Evolutionary conservation across 1,140 invertebrate genomes (phyloP).

Genomic region (Lithobius niger): DNA sequence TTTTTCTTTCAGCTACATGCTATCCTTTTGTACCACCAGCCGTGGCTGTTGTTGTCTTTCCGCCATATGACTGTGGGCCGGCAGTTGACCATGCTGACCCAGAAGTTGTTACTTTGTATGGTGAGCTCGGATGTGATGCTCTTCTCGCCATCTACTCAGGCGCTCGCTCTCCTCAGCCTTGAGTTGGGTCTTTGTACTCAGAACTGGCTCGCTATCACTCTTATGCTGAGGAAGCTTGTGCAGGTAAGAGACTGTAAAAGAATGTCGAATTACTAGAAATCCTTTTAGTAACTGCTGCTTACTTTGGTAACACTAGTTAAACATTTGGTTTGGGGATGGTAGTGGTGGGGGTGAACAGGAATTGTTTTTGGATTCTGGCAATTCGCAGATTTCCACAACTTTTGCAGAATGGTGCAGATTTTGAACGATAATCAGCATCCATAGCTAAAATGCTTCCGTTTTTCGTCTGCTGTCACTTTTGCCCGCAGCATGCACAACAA

Average conservation of each 20-base stretch:
- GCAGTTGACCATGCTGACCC: constrained; percentile 24
- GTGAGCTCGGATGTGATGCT: constrained; percentile 20
- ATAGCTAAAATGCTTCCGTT: too few species aligned
- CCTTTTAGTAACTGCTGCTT: too few species aligned
- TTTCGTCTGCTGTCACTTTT: too few species aligned
- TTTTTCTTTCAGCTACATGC: constrained; percentile 26
- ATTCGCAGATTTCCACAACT: too few species aligned
- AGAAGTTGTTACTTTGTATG: constrained; percentile 25
- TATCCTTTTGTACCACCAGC: constrained; percentile 26
- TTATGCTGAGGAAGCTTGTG: constrained; percentile 25
- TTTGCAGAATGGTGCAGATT: too few species aligned
- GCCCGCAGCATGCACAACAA: too few species aligned
- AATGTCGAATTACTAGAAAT: too few species aligned
- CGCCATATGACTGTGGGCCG: constrained; percentile 25
- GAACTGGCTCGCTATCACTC: constrained; percentile 25
- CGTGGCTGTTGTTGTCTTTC: constrained; percentile 26
- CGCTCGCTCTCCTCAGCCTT: constrained; percentile 27
- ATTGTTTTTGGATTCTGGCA: too few species aligned
- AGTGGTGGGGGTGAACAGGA: too few species aligned
- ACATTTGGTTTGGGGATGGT: too few species aligned
- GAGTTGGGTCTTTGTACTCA: constrained; percentile 25
- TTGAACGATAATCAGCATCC: too few species aligned
- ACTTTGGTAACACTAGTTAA: too few species aligned
- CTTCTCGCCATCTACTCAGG: constrained; percentile 24
- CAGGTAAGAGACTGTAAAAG: constrained; percentile 22